Evolutionary conservation across 2,113 vertebrate genomes (phyloP).

Genomic region (Hippocampus comes): DNA sequence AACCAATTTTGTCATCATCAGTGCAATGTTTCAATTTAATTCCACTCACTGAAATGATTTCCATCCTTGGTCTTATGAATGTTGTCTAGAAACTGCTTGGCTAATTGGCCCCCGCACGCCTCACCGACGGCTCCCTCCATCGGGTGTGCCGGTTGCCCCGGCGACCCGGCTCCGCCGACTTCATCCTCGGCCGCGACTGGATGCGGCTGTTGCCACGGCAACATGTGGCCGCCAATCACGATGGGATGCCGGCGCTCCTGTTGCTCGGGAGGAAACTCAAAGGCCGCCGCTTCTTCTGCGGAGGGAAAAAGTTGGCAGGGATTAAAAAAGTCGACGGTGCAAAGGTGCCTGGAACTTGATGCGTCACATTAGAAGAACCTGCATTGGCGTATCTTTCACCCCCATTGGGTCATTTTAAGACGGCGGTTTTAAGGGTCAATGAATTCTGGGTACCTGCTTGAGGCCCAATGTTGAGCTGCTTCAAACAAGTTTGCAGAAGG

Average conservation of each 20-base stretch:
- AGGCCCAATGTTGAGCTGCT: slow-evolving; percentile 52
- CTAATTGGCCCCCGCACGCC: slow-evolving; percentile 29
- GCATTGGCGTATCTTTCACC: too few species aligned
- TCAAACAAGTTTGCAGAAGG: slow-evolving; percentile 59
- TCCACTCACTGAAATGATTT: slow-evolving; percentile 61
- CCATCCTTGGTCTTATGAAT: slow-evolving; percentile 47
- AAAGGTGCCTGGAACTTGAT: slow-evolving; percentile 1
- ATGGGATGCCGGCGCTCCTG: slow-evolving; percentile 37
- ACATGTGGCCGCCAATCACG: slow-evolving; percentile 47
- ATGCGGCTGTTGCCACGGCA: slow-evolving; percentile 62
- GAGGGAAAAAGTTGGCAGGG: slow-evolving; percentile 55
- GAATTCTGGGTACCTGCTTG: slow-evolving; percentile 37
- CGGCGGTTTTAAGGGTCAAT: too few species aligned
- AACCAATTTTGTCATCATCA: too few species aligned
- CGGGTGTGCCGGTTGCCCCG: slow-evolving; percentile 57
- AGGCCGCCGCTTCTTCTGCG: slow-evolving; percentile 53
- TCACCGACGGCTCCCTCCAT: slow-evolving; percentile 44
- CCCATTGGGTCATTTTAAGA: too few species aligned
- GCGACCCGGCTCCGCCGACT: slow-evolving; percentile 48
- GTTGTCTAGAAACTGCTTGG: slow-evolving; percentile 44
- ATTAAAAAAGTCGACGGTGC: slow-evolving; percentile 19
- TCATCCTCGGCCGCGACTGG: slow-evolving; percentile 44
- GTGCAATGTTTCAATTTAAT: not conserved
- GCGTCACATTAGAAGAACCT: too few species aligned
- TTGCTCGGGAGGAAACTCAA: slow-evolving; percentile 58